These are phyloP conservation scores for Neuroscelio doddi DNA, from an alignment of 2,888 invertebrate genomes.

Conservation along the genomic window DNA sequence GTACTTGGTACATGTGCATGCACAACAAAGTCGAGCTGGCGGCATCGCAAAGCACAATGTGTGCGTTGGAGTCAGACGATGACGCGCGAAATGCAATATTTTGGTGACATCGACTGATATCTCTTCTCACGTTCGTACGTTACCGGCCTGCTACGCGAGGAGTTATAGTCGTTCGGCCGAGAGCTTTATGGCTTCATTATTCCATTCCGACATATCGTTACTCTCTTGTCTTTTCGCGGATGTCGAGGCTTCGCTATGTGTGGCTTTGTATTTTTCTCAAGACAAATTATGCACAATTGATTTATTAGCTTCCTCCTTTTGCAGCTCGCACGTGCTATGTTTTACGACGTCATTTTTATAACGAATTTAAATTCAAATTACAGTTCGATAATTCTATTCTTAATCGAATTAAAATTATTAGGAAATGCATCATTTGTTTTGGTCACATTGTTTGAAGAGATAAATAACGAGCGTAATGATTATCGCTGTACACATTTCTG, in stretches of 20 bases:
- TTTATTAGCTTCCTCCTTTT: background rate
- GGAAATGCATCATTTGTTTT: too few species aligned
- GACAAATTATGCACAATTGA: background rate
- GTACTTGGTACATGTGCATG: background rate
- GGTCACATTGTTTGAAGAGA: too few species aligned
- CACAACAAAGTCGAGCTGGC: too few species aligned
- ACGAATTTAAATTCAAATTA: too few species aligned
- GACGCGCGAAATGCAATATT: background rate
- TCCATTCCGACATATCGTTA: background rate
- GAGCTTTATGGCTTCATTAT: background rate
- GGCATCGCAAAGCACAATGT: background rate
- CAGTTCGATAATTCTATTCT: too few species aligned
- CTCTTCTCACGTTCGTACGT: background rate
- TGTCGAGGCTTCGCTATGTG: too few species aligned
- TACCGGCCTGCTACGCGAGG: background rate
- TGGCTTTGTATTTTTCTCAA: background rate
- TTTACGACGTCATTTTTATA: too few species aligned
- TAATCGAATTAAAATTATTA: too few species aligned
- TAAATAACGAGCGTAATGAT: background rate
- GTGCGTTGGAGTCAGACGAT: background rate
- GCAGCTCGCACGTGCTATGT: background rate
- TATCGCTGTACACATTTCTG: background rate
- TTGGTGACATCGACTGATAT: background rate
- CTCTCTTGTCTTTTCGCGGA: background rate
- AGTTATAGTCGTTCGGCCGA: background rate